Evolutionary conservation across 2,113 vertebrate species (phyloP).

Genomic region (Phyllostomus discolor): DNA sequence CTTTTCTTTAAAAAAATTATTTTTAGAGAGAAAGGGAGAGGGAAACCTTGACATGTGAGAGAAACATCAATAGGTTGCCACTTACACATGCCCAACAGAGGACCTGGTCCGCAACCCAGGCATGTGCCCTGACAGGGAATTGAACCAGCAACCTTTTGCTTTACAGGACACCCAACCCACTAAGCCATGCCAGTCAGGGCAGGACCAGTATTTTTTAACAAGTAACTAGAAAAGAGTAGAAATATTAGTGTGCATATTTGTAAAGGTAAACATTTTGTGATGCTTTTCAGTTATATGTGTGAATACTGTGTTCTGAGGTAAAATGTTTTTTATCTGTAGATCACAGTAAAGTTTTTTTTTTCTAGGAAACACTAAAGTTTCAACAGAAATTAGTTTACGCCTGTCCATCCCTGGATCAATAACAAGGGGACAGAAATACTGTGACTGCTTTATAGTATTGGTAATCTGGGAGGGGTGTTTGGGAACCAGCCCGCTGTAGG

Average conservation of each 20-base stretch:
- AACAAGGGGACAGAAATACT: neutral
- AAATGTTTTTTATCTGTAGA: slow-evolving; percentile 1
- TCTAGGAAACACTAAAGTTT: neutral
- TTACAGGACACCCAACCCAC: no score
- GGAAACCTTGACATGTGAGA: no score
- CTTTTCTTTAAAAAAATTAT: no score
- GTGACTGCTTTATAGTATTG: neutral
- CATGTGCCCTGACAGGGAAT: no score
- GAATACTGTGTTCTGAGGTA: neutral
- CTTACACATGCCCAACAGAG: no score
- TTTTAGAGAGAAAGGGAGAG: no score
- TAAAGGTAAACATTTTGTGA: neutral
- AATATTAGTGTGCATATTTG: neutral
- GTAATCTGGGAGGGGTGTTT: neutral
- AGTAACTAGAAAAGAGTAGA: neutral
- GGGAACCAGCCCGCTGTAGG: neutral
- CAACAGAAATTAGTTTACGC: neutral
- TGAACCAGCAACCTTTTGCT: no score
- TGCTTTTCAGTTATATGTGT: neutral
- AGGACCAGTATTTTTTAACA: neutral
- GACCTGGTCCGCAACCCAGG: no score
- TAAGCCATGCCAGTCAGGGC: neutral
- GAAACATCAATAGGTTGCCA: no score
- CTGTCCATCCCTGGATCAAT: neutral
- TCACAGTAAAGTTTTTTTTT: neutral